Evolutionary conservation across 2,113 vertebrate genomes (phyloP).

Genomic region (Muntiacus reevesi): DNA sequence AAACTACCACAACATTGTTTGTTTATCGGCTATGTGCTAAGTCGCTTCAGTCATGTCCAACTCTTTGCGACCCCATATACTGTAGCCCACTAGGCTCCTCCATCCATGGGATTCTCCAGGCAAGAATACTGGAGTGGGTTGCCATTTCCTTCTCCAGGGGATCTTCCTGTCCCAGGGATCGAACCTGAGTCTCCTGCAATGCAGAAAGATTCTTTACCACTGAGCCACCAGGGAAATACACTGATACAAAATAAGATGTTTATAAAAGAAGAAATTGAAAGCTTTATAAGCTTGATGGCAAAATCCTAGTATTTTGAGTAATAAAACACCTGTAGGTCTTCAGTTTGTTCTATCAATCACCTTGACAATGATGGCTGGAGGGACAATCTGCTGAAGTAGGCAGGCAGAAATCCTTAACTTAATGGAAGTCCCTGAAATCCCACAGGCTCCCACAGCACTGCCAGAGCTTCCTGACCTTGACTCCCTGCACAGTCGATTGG

Average conservation of each 20-base stretch:
- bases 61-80: neutral
- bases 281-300: neutral
- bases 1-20: neutral
- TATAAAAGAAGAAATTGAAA: neutral
- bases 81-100: neutral
- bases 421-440: slow-evolving; percentile 49
- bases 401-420: slow-evolving; percentile 43
- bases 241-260: neutral
- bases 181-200: neutral
- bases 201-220: neutral
- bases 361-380: slow-evolving; percentile 22
- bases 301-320: slow-evolving; percentile 47
- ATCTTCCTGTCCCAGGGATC: neutral
- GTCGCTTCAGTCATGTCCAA: fast-evolving
- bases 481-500: slow-evolving; percentile 52
- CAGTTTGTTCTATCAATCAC: slow-evolving; percentile 43
- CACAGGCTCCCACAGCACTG: slow-evolving; percentile 44
- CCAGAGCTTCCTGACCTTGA: slow-evolving; percentile 72
- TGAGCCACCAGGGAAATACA: neutral
- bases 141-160: neutral
- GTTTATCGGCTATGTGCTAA: neutral
- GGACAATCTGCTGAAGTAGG: slow-evolving; percentile 53
- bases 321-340: neutral
- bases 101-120: neutral
- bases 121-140: neutral